Percentiles rank a stretch among this genome's conserved stretches.
phyloP scores from a whole-genome alignment of 2,888 invertebrate genomes.

The Drosophila planitibia region DNA sequence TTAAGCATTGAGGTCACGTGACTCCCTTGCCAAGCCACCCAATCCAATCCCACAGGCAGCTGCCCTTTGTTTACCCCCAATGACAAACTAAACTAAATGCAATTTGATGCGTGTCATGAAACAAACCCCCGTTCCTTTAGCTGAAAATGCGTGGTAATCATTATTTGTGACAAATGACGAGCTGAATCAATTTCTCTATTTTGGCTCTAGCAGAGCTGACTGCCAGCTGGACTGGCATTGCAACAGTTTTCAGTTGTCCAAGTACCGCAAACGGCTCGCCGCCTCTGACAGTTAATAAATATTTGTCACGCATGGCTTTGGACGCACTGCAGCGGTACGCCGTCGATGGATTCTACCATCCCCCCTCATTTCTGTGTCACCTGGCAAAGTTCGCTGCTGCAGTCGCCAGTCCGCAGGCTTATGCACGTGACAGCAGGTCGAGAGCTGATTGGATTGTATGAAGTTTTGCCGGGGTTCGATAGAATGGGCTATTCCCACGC shows the following conservation, averaged over 20 bases:
- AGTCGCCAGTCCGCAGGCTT: conserved; percentile 38
- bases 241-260: conserved; percentile 45
- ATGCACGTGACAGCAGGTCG: conserved; percentile 66
- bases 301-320: conserved; percentile 67
- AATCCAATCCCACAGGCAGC: conserved; percentile 1
- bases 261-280: conserved; percentile 44
- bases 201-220: background rate
- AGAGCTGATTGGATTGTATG: conserved; percentile 8
- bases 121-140: conserved; percentile 14
- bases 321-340: conserved; percentile 64
- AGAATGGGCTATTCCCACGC: conserved; percentile 59
- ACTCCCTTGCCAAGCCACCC: conserved; percentile 33
- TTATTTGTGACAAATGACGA: conserved; percentile 77
- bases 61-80: conserved; percentile 46
- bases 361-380: conserved; percentile 30
- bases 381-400: conserved; percentile 46
- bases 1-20: conserved; percentile 72
- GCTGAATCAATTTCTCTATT: conserved; percentile 62
- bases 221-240: conserved; percentile 37
- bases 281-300: conserved; percentile 71
- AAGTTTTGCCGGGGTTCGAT: conserved; percentile 13
- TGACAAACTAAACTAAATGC: conserved; percentile 76
- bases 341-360: background rate
- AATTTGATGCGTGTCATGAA: conserved; percentile 76
- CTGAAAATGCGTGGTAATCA: conserved; percentile 76